These are phyloP conservation scores for Coranthus polyacanthus DNA, from an alignment of 2,797 vertebrate genomes.

Conservation along the genomic window DNA sequence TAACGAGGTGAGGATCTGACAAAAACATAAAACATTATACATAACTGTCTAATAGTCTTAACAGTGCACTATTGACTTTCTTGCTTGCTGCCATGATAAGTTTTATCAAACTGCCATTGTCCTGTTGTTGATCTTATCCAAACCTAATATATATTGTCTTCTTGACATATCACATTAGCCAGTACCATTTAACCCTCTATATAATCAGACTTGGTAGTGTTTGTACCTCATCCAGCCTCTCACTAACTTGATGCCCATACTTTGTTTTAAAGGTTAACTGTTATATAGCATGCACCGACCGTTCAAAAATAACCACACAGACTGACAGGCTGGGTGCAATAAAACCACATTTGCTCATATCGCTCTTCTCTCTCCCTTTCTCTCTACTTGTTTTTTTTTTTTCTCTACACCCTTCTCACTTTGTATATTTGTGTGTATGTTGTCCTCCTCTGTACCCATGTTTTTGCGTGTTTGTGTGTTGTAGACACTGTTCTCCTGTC, in stretches of 20 bases:
- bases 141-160: no score
- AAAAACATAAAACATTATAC: background rate
- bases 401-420: slow-evolving; percentile 57
- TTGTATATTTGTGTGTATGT: slow-evolving; percentile 54
- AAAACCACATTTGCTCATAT: slow-evolving; percentile 75
- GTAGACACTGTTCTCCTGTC: slow-evolving; percentile 99
- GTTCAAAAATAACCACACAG: slow-evolving; percentile 12
- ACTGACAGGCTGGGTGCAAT: slow-evolving; percentile 46
- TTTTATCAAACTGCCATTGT: background rate
- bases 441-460: slow-evolving; percentile 49
- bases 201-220: background rate
- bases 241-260: background rate
- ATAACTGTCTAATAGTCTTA: background rate
- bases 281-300: background rate
- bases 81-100: slow-evolving; percentile 10
- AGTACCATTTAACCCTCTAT: background rate
- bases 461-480: slow-evolving; percentile 88
- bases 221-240: background rate
- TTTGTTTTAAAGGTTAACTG: background rate
- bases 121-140: slow-evolving; percentile 12
- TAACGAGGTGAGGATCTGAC: background rate
- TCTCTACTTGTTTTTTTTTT: slow-evolving; percentile 62
- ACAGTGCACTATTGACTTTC: slow-evolving; percentile 4
- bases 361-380: slow-evolving; percentile 72
- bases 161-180: slow-evolving; percentile 18